Percentiles rank a stretch among this genome's conserved stretches.
These are phyloP conservation scores for Mixornis gularis DNA, from an alignment of 2,113 vertebrate genomes.

Conservation along the genomic window DNA sequence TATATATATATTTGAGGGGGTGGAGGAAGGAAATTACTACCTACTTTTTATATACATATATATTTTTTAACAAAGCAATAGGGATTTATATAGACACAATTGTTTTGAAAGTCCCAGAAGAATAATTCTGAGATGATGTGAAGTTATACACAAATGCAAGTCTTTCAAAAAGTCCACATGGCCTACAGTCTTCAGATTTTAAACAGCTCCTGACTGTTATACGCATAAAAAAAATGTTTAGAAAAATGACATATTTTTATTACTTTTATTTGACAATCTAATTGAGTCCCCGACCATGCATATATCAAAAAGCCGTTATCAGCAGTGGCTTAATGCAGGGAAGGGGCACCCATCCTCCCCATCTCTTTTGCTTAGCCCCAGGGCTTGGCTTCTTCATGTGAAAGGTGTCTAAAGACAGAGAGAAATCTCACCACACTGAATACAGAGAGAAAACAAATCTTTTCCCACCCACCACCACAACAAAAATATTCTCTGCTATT, in stretches of 20 bases:
- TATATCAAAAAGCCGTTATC: slow-evolving; percentile 8
- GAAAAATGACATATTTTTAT: slow-evolving; percentile 23
- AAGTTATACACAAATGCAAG: background rate
- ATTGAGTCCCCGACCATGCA: background rate
- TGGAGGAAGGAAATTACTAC: slow-evolving; percentile 62
- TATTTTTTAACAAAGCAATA: slow-evolving; percentile 66
- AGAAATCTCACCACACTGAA: slow-evolving; percentile 15
- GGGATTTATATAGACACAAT: slow-evolving; percentile 23
- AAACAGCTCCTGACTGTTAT: background rate
- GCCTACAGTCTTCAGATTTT: background rate
- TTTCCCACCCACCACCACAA: slow-evolving; percentile 28
- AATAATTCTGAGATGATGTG: slow-evolving; percentile 4
- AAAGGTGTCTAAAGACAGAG: slow-evolving; percentile 47
- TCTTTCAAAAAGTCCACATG: slow-evolving; percentile 29
- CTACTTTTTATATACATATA: slow-evolving; percentile 60
- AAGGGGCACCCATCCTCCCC: background rate
- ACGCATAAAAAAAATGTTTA: background rate
- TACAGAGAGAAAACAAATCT: slow-evolving; percentile 38
- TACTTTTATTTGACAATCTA: slow-evolving; percentile 38
- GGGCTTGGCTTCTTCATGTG: slow-evolving; percentile 19
- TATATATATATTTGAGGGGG: slow-evolving; percentile 54
- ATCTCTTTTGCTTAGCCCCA: slow-evolving; percentile 1
- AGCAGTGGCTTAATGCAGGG: background rate
- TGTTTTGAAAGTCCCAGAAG: slow-evolving; percentile 10
- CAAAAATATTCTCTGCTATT: slow-evolving; percentile 56